Evolutionary conservation across 2,797 vertebrate genomes (phyloP).

Genomic region (Halcyon badia): DNA sequence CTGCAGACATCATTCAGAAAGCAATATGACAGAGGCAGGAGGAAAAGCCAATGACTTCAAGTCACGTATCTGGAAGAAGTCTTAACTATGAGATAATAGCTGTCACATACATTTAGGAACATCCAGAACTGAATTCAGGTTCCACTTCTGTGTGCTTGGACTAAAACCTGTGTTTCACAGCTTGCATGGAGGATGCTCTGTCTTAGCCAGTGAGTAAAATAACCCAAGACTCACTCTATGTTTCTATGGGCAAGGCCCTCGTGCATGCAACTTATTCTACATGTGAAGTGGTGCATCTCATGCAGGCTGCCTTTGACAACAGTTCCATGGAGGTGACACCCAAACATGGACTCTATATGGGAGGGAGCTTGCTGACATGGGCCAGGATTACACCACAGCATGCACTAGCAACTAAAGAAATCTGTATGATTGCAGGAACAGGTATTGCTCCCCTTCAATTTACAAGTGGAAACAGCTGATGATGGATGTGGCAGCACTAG

Average conservation of each 20-base stretch:
- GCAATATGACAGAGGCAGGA: not conserved
- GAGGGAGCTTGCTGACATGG: accelerated
- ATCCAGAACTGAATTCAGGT: not conserved
- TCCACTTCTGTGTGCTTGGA: not conserved
- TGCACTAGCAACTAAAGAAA: not conserved
- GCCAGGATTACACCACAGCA: not conserved
- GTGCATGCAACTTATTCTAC: not conserved
- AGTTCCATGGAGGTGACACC: not conserved
- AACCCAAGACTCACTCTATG: not conserved
- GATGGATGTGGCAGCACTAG: not conserved
- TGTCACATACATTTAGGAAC: not conserved
- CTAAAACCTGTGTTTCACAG: not conserved
- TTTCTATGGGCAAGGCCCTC: accelerated
- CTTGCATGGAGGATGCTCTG: not conserved
- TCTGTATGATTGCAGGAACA: not conserved
- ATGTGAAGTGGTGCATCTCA: not conserved
- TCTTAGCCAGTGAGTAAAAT: not conserved
- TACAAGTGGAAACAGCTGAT: not conserved
- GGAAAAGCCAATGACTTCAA: not conserved
- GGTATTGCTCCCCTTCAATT: not conserved
- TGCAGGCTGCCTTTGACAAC: not conserved
- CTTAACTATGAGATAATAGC: not conserved
- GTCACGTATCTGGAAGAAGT: not conserved
- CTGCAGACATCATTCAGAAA: not conserved
- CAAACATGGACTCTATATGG: accelerated